Evolutionary conservation across 2,797 vertebrate genomes (phyloP).

Genomic region (Mormyrus hasselquistii): DNA sequence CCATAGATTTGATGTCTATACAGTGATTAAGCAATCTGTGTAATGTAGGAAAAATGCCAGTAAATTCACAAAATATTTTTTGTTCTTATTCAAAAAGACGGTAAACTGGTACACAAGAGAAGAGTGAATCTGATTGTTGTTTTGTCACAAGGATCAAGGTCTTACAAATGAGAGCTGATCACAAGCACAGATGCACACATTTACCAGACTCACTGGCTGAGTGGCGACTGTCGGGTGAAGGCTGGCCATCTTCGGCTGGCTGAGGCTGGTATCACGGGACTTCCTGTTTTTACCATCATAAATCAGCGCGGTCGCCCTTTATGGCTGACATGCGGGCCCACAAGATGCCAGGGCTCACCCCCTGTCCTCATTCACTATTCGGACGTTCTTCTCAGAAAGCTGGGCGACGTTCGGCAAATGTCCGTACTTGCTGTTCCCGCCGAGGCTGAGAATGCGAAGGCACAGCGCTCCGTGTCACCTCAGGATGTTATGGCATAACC

Average conservation of each 20-base stretch:
- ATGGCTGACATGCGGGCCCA: background rate
- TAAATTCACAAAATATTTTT: background rate
- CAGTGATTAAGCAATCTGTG: background rate
- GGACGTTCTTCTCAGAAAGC: background rate
- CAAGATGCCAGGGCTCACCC: background rate
- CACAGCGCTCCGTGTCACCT: background rate
- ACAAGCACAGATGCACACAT: background rate
- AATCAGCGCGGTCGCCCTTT: background rate
- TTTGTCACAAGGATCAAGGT: background rate
- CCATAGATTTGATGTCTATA: background rate
- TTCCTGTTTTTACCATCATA: background rate
- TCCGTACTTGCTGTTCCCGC: background rate
- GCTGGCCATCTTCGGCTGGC: background rate
- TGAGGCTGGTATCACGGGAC: background rate
- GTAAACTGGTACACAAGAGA: background rate
- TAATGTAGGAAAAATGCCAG: background rate
- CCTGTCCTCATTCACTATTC: background rate
- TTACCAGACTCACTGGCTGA: background rate
- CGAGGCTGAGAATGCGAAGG: background rate
- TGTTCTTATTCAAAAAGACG: background rate
- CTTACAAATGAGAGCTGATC: background rate
- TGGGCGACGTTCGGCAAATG: background rate
- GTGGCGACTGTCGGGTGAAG: background rate
- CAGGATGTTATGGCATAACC: background rate
- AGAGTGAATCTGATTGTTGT: background rate